Base-by-base conservation (phyloP, 2,113 vertebrate genomes). In the Eulemur rufifrons region DNA sequence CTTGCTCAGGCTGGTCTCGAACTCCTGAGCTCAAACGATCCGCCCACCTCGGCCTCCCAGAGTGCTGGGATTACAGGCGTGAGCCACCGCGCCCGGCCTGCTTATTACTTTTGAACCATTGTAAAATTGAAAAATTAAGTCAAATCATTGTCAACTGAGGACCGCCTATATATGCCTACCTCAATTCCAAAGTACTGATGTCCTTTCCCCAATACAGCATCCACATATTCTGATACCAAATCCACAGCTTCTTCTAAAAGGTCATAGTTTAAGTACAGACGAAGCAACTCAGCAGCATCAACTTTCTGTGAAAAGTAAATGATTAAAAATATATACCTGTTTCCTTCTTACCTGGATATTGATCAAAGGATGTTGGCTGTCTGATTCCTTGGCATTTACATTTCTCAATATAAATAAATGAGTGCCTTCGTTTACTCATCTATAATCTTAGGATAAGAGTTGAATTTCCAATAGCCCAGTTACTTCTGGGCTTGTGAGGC, bases 121-220 rank as follows among this genome's bases (percentile, higher is more conserved):
- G 42, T 76, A 76, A 76, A 47, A 27, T 32, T 9, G 42, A 76
- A 76, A 76, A 76, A 76, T 47, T 76, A 47, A 47, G 73, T 76
- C 42, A 47, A 47, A 76, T 27, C 27, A 47, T 32, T 32, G 42
- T 76, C 32, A 47, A 76, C 47, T 18, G 73, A 42, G 42, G 73
- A 29, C 45, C 15, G 4, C 27, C 27, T 74, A 27, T 3, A 34
- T 50, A 52, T 20, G n/a, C 86, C 63, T 98, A 99, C 99, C 99
- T 99, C 98, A 2, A 99, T 99, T 20, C 99, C 99, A 54, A 99
- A 99, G 97, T 99, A 99, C 93, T 99, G 99, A 95, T 99, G 99
- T 39, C 99, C 99, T 95, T 99, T 99, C 45, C 99, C 99, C 56
- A 99, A 96, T 61, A 99, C 98, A 0, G 99, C 99, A 0, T 99